Base-by-base conservation (phyloP, 1,140 invertebrate genomes). In the Mya arenaria region DNA sequence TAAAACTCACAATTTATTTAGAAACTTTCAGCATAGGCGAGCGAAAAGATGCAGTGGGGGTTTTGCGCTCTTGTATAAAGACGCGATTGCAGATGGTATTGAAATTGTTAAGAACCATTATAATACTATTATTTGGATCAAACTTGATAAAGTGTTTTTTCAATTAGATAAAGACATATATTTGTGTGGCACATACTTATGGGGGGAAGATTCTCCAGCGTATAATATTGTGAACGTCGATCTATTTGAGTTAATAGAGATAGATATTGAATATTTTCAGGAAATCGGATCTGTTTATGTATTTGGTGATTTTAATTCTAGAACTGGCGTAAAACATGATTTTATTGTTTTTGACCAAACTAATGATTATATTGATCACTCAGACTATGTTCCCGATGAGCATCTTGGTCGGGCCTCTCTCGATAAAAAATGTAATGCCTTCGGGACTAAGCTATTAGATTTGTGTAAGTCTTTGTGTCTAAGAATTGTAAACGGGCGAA, bases 101-200 rank as follows among this genome's bases (percentile, higher is more conserved):
- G n/a, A 58, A 60, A 41, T 73, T 73, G 34, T 73, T 34, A 34
- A 41, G 25, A 73, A 73, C 28, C 34, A 73, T 73, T 58, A 10
- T 34, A 17, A 34, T 36, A 34, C 1, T 58, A 37, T 72, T 34
- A 73, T 58, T n/a, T 60, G 55, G 52, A 44, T 73, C 28, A 58
- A 73, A 34, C 2, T 72, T 8, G 69, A 72, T 56, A 25, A 56
- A 39, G 17, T n/a, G 2, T 34, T 60, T 73, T 73, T 73, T 58
- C 17, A 60, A 28, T 17, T 36, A 6, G 71, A 56, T 10, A 30
- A 72, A 55, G 71, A 73, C 60, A 36, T 58, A 17, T 73, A 73
- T 73, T 34, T 73, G 17, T 73, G 71, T 17, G 71, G 52, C 28
- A 32, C 60, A 36, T 60, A 74, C 30, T 25, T 74, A 37, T 74